Base-by-base conservation (phyloP, 2,113 vertebrate genomes). In the Hassar affinis region DNA sequence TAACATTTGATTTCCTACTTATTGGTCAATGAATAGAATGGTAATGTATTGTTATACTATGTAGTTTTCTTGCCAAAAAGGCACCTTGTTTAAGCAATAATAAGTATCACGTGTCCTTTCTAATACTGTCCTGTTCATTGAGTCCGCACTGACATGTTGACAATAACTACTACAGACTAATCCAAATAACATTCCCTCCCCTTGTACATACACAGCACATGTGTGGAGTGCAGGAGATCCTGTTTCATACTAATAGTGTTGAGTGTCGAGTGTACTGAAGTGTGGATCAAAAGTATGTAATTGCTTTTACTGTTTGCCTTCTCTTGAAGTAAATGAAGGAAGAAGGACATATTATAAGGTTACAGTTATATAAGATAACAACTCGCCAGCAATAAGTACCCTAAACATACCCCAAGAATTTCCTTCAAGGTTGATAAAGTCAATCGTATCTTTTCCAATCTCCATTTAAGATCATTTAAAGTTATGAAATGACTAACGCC, bases 171-270 rank as follows among this genome's bases (percentile, higher is more conserved):
- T 56, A 62, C 20, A 51, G 17, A 80, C 30, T 61, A 79, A 79
- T 35, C 18, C 54, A 72, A 79, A 45, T 42, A 61, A 0, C 7
- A 49, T 30, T 77, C 47, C 33, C 71, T 47, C 84, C 47, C 64
- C 77, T 14, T 71, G 20, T 9, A 22, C 56, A 80, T 30, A 62
- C 27, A 62, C 15, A 59, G 52, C 76, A 61, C 38, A 80, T 54
- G 18, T 49, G 3, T 25, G 54, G 10, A 57, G 42, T 47, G 6
- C 64, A 72, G 30, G 8, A 62, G 30, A 80, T 74, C 64, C 51
- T 84, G 77, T 84, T 51, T 79, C 38, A 66, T 45, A 30, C 6
- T n/a, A 9, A 12, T 78, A 78, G 38, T 42, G 38, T 42, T 17
- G 12, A 30, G 18, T 76, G 49, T 17, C 49, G 14, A 27, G 7